Conservation (phyloP, 2,113 vertebrate genomes). For the Apodemus sylvaticus region DNA sequence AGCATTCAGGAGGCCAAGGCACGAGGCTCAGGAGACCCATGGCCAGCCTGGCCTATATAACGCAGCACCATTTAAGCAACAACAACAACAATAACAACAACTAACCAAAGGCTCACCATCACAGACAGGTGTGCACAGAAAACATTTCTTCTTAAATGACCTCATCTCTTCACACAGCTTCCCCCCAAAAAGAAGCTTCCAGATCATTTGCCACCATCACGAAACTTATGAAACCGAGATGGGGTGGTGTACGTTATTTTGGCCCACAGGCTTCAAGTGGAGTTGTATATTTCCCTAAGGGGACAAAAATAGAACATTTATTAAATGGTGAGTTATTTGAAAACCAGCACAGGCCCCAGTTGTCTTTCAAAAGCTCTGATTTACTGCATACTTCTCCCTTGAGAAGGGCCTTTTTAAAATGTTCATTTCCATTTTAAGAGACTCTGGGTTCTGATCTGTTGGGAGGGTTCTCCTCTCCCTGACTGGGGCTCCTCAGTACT, state of each 20-base stretch:
- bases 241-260: constrained; percentile 61
- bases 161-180: not conserved
- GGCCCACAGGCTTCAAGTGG: constrained; percentile 64
- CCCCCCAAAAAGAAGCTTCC: constrained; percentile 47
- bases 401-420: constrained; percentile 72
- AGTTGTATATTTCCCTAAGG: constrained; percentile 80
- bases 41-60: not conserved
- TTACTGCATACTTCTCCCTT: constrained; percentile 64
- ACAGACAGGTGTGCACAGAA: not conserved
- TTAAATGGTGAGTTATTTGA: constrained; percentile 76
- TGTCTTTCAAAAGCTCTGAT: constrained; percentile 77
- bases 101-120: not conserved
- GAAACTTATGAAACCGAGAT: constrained; percentile 62
- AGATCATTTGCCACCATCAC: constrained; percentile 54
- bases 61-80: not conserved
- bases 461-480: constrained; percentile 62
- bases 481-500: not conserved
- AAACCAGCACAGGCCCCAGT: constrained; percentile 78
- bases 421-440: constrained; percentile 71
- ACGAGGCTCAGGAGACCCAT: not conserved
- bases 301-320: constrained; percentile 81
- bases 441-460: constrained; percentile 67
- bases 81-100: not conserved
- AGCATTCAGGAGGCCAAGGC: not conserved
- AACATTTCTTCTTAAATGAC: not conserved